A percentile compares a stretch with the other conserved stretches of the same genome.
Evolutionary conservation across 92 coral and sea anemone species (phyloP).

Genomic region (Porites rus): DNA sequence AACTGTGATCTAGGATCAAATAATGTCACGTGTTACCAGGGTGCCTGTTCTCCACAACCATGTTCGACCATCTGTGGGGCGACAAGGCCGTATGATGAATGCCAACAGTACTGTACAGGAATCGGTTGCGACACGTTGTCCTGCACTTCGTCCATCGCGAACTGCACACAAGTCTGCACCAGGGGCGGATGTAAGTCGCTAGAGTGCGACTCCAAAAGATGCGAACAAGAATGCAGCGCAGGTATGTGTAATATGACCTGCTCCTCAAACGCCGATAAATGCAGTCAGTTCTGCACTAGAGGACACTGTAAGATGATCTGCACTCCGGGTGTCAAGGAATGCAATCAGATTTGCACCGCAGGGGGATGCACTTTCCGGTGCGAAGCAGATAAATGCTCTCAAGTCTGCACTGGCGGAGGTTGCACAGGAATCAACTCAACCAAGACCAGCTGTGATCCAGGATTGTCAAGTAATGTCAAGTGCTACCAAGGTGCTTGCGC

Average conservation of each 20-base stretch:
- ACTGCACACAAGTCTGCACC: conserved; percentile 24
- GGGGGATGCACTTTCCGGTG: conserved; percentile 40
- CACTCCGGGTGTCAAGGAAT: background rate
- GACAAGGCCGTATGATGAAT: too few species aligned
- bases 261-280: background rate
- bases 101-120: too few species aligned
- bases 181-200: conserved; percentile 35
- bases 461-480: too few species aligned
- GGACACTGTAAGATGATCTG: conserved; percentile 42
- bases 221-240: background rate
- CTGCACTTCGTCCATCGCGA: conserved; percentile 31
- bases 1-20: too few species aligned
- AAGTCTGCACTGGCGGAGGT: conserved; percentile 27
- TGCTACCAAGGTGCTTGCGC: too few species aligned
- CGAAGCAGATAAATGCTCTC: conserved; percentile 37
- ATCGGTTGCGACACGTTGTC: background rate
- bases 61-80: too few species aligned
- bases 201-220: background rate
- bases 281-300: conserved; percentile 22
- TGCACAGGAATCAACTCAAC: background rate
- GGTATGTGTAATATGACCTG: background rate
- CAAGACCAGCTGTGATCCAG: too few species aligned
- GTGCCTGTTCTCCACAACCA: too few species aligned
- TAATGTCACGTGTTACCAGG: too few species aligned
- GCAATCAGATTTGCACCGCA: conserved; percentile 21